These are phyloP conservation scores for Dipus sagitta DNA, from an alignment of 2,797 vertebrate genomes.

Conservation along the genomic window DNA sequence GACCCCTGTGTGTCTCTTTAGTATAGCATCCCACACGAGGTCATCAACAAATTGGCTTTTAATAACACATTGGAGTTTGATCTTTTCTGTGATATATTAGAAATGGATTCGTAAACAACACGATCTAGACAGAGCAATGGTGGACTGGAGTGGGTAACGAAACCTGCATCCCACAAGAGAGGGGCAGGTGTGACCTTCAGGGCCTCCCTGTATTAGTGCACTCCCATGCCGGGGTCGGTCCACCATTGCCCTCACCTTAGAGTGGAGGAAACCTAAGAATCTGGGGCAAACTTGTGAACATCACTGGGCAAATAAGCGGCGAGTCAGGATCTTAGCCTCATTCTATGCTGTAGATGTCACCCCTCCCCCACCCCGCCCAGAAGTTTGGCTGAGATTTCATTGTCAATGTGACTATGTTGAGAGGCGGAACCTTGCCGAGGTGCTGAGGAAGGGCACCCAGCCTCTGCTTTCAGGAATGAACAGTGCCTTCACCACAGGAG, in stretches of 20 bases:
- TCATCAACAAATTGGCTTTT: not conserved
- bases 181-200: too few species aligned
- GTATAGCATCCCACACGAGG: too few species aligned
- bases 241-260: not conserved
- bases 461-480: not conserved
- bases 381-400: not conserved
- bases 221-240: fast-evolving
- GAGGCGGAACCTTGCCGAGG: not conserved
- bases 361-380: too few species aligned
- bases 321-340: not conserved
- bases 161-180: not conserved
- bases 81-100: not conserved
- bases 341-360: not conserved
- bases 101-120: not conserved
- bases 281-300: not conserved
- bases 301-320: fast-evolving
- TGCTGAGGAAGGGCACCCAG: too few species aligned
- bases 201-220: not conserved
- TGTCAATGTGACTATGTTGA: too few species aligned
- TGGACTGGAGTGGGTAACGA: too few species aligned
- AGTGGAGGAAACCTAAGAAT: not conserved
- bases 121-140: not conserved
- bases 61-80: not conserved
- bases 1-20: not conserved
- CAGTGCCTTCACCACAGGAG: not conserved